Percentiles rank a stretch among this genome's conserved stretches.
Conservation (phyloP, 2,113 vertebrate species). For the Pollimyrus isidori region DNA sequence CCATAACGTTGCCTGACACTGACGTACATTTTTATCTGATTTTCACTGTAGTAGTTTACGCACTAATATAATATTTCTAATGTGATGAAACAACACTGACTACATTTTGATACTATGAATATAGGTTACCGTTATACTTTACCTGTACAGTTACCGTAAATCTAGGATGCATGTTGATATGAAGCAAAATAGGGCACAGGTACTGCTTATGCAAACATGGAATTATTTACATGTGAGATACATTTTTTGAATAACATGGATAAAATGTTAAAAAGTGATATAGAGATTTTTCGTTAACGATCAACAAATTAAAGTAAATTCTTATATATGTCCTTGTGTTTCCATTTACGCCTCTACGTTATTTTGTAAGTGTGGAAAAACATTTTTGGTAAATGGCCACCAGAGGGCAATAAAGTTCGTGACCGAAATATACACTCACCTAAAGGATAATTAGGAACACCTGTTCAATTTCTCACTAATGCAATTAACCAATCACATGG, state of each 20-base stretch:
- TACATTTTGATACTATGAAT: neutral
- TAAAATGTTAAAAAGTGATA: neutral
- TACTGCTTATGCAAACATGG: neutral
- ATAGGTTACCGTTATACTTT: neutral
- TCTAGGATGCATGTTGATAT: neutral
- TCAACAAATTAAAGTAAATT: neutral
- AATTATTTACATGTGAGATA: neutral
- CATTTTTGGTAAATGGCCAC: neutral
- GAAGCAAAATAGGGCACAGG: neutral
- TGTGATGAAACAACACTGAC: neutral
- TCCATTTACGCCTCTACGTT: neutral
- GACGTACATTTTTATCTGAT: neutral
- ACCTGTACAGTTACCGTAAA: neutral
- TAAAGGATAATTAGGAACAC: too few relatives aligned
- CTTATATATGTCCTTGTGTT: neutral
- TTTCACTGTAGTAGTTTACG: neutral
- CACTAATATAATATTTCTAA: neutral
- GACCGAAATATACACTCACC: neutral
- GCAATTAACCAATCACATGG: too few relatives aligned
- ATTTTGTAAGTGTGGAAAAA: neutral
- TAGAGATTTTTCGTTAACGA: neutral
- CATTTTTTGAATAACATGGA: neutral
- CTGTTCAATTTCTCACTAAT: too few relatives aligned
- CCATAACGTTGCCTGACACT: too few relatives aligned
- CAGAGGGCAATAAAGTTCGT: constrained; percentile 4